Evolutionary conservation across 2,888 invertebrate species (phyloP).

Genomic region (Drosophila nigritarsus): DNA sequence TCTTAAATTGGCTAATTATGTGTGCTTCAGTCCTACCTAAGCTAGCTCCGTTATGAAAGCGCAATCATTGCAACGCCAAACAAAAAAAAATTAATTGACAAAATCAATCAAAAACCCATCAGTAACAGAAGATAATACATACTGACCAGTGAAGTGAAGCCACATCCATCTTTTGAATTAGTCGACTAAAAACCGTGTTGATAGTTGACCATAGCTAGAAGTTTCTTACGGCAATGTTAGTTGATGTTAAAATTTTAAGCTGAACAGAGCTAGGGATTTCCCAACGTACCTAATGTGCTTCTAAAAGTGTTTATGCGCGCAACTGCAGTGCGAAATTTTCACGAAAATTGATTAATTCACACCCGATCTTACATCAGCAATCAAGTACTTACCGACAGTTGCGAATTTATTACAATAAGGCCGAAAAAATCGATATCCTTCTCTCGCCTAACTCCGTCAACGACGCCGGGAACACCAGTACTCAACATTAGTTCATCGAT

Average conservation of each 20-base stretch:
- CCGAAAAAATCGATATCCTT: constrained; percentile 78
- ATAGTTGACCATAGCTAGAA: constrained; percentile 25
- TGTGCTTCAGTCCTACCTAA: constrained; percentile 22
- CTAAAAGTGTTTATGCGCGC: constrained; percentile 21
- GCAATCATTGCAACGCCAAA: constrained; percentile 18
- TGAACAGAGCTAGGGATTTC: constrained; percentile 35
- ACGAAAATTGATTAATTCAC: constrained; percentile 3
- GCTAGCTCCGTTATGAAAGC: constrained; percentile 9
- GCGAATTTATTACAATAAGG: constrained; percentile 68
- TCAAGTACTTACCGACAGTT: constrained; percentile 60
- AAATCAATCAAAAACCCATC: constrained; percentile 75
- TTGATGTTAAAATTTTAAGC: constrained; percentile 58
- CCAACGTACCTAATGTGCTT: constrained; percentile 2
- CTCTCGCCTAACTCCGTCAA: constrained; percentile 54
- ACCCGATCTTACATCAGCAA: constrained; percentile 47
- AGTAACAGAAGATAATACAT: constrained; percentile 24
- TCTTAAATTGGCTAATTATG: constrained; percentile 47
- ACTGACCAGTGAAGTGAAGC: constrained; percentile 3
- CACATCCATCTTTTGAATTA: constrained; percentile 30
- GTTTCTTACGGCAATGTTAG: constrained; percentile 47
- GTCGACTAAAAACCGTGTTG: not conserved
- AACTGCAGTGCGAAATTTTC: not conserved
- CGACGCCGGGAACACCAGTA: constrained; percentile 15
- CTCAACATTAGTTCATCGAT: constrained; percentile 12
- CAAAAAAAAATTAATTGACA: constrained; percentile 27